phyloP scores from a whole-genome alignment of 2,888 invertebrate genomes.

The Tetranychus piercei region DNA sequence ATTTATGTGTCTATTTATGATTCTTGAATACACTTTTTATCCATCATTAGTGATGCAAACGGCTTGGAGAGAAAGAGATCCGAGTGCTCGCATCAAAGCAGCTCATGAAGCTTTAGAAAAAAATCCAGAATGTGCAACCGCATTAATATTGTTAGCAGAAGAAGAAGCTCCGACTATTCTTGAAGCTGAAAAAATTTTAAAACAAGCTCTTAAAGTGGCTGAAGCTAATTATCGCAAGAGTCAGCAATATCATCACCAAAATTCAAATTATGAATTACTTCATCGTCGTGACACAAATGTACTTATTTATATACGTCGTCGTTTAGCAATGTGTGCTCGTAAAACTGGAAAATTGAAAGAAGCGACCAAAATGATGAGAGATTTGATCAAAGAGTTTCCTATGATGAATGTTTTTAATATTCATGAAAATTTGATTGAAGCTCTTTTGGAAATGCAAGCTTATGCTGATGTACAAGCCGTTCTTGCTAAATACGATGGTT shows the following conservation, averaged over 20 bases:
- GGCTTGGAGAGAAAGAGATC: slow-evolving; percentile 87
- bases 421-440: slow-evolving; percentile 90
- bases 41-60: slow-evolving; percentile 59
- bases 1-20: background rate
- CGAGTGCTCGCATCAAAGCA: slow-evolving; percentile 69
- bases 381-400: slow-evolving; percentile 84
- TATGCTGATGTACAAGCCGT: slow-evolving; percentile 90
- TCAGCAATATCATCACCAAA: slow-evolving; percentile 60
- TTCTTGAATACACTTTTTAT: background rate
- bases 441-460: slow-evolving; percentile 78
- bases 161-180: slow-evolving; percentile 83
- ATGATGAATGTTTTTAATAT: slow-evolving; percentile 80
- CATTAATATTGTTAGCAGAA: slow-evolving; percentile 81
- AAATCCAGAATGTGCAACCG: slow-evolving; percentile 78
- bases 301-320: slow-evolving; percentile 73
- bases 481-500: slow-evolving; percentile 64
- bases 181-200: slow-evolving; percentile 64
- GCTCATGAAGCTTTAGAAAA: slow-evolving; percentile 68
- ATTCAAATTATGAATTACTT: slow-evolving; percentile 48
- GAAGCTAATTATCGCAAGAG: slow-evolving; percentile 60
- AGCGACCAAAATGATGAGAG: slow-evolving; percentile 87
- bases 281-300: slow-evolving; percentile 74
- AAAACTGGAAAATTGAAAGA: slow-evolving; percentile 82
- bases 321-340: slow-evolving; percentile 91
- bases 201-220: slow-evolving; percentile 62